Conservation (phyloP, 2,888 invertebrate genomes). For the Dexiosoma caninum region DNA sequence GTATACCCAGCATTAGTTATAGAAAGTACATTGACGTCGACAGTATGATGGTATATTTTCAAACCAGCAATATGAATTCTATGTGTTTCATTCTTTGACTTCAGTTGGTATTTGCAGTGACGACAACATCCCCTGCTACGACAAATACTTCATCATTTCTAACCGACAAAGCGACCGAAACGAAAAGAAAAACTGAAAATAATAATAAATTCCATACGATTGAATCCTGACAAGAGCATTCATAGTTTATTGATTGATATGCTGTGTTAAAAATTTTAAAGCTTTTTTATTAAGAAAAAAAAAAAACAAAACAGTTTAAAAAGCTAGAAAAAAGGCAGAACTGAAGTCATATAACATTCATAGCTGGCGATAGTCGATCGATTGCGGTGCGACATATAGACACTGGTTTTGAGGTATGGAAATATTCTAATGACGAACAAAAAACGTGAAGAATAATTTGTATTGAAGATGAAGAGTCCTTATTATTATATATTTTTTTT, state of each 20-base stretch:
- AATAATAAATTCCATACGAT: conserved; percentile 63
- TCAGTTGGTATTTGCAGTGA: background rate
- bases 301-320: background rate
- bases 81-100: conserved; percentile 26
- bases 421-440: background rate
- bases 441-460: too few species aligned
- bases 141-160: conserved; percentile 2
- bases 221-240: conserved; percentile 61
- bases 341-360: conserved; percentile 31
- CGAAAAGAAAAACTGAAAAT: conserved; percentile 43
- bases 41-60: conserved; percentile 5
- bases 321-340: background rate
- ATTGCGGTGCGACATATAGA: background rate
- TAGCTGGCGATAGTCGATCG: background rate
- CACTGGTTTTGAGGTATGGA: background rate
- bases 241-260: conserved; percentile 60
- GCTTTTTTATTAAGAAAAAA: background rate
- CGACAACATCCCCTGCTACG: background rate
- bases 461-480: too few species aligned
- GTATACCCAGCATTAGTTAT: too few species aligned
- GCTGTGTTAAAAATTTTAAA: conserved; percentile 50
- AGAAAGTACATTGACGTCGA: background rate
- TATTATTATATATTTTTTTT: too few species aligned
- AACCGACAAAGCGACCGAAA: conserved; percentile 16
- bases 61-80: conserved; percentile 3